Evolutionary conservation across 2,113 vertebrate species (phyloP), one percentile per base, ranked within the genome.

Genomic region (Oreotragus oreotragus): DNA sequence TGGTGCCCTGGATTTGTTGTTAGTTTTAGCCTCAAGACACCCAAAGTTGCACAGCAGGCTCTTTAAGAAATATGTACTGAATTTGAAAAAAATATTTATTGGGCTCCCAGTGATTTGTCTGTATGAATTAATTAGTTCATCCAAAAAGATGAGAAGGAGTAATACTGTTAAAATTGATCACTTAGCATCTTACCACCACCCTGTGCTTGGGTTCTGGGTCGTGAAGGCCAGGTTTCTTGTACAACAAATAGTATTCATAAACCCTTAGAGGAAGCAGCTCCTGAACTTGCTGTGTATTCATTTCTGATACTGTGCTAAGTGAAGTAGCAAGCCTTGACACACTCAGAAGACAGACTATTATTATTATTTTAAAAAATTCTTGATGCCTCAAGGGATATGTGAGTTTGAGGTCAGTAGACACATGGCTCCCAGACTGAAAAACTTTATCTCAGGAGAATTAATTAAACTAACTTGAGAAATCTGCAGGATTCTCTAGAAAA

Each of bases 21-120:
- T 87, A 89, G 23, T 96, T 53, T 97, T 88, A 33, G 25, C 45
- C 95, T 92, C 60, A 13, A 95, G 96, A 90, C 85, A 11, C 81
- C 88, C 79, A 23, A 79, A 96, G 12, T 81, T 87, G 53, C 81
- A 87, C 55, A 83, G 90, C 25, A 93, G 84, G 60, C 9, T 95
- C 9, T 86, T 95, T 83, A 96, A 97, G 25, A 14, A 97, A 94
- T 80, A 91, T 3, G 79, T 10, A 57, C 51, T 92, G n/a, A 97
- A 94, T 66, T 17, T 83, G 79, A 97, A 96, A 39, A 85, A 45
- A 58, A 80, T 89, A 92, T 92, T 95, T 98, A 92, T 92, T 96
- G 39, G 13, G 9, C 13, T 90, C 57, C 21, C 16, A 91, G 47
- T 33, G 66, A 96, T 60, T 23, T 4, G 51, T 60, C 16, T 96